These are phyloP conservation scores for Lysiphlebus fabarum DNA, from an alignment of 1,140 invertebrate genomes.

Conservation along the genomic window DNA sequence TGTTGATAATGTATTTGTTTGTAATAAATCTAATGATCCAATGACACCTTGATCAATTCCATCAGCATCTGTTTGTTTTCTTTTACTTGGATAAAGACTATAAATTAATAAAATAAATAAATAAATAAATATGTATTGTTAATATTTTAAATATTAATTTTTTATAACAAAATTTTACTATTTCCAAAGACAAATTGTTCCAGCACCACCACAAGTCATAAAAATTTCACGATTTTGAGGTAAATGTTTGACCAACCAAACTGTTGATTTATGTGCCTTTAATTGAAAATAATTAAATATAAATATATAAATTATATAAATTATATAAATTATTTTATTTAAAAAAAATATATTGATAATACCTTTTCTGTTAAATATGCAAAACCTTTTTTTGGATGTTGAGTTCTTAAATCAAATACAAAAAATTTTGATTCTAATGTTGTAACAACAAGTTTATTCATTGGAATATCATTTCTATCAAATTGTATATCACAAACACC, in stretches of 20 bases:
- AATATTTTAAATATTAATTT: neutral
- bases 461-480: conserved; percentile 88
- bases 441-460: conserved; percentile 93
- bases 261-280: conserved; percentile 74
- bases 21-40: conserved; percentile 72
- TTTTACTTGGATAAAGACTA: conserved; percentile 79
- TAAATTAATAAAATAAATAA: conserved; percentile 8
- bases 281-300: conserved; percentile 41
- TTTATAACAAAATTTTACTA: conserved; percentile 65
- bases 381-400: conserved; percentile 86
- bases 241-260: conserved; percentile 84
- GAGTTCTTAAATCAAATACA: conserved; percentile 84
- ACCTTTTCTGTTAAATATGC: conserved; percentile 73
- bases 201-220: conserved; percentile 83
- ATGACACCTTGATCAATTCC: conserved; percentile 70
- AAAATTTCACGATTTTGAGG: conserved; percentile 96
- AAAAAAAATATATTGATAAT: conserved; percentile 13
- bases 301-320: conserved; percentile 6
- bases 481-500: conserved; percentile 90
- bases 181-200: conserved; percentile 87
- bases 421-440: conserved; percentile 91
- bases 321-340: conserved; percentile 5
- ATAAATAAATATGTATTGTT: conserved; percentile 1
- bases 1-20: conserved; percentile 76
- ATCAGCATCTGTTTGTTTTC: conserved; percentile 66